phyloP scores from a whole-genome alignment of 2,113 vertebrate species.

The pig (Sus scrofa) region T2T-Sscrofa CM000819.6:32474501-32475000 shows the following conservation, averaged over 20 bases:
- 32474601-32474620: no score
- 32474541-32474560: no score
- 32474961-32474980: neutral
- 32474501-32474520: no score
- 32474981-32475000: no score
- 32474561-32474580: no score
- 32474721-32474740: neutral
- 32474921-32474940: neutral
- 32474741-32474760: neutral
- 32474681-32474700: no score
- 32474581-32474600: no score
- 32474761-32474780: neutral
- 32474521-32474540: no score
- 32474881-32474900: neutral
- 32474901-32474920: neutral
- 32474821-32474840: neutral
- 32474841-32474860: constrained; percentile 17
- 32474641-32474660: no score
- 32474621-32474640: no score
- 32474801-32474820: neutral
- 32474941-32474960: neutral
- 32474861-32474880: neutral
- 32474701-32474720: neutral
- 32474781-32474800: constrained; percentile 4
- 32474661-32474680: no score